Conservation (phyloP, 2,113 vertebrate genomes). For the Morone saxatilis region DNA sequence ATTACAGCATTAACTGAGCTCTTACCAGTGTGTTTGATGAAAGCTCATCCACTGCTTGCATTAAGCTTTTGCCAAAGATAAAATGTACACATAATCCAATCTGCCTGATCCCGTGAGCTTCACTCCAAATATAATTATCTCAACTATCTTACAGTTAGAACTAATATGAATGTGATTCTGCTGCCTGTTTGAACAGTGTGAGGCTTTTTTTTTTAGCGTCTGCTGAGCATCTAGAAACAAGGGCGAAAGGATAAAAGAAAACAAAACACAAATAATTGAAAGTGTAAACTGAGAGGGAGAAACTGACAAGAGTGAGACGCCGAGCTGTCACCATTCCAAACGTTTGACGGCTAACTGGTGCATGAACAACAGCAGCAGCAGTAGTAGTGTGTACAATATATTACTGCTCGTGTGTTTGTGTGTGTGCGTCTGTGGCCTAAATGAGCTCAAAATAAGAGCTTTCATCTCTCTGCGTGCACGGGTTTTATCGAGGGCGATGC, state of each 20-base stretch:
- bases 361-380: not conserved
- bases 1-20: not conserved
- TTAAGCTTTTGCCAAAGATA: not conserved
- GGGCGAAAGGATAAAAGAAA: no score
- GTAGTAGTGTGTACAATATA: not conserved
- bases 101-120: conserved; percentile 8
- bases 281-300: no score
- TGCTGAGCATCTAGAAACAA: not conserved
- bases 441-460: conserved; percentile 41
- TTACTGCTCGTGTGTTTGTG: not conserved
- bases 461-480: conserved; percentile 8
- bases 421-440: conserved; percentile 13
- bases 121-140: not conserved
- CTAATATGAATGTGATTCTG: not conserved
- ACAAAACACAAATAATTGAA: not conserved
- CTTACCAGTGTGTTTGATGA: not conserved
- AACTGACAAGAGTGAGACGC: no score
- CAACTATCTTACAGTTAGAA: not conserved
- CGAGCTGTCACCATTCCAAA: conserved; percentile 26
- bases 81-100: not conserved
- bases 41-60: not conserved
- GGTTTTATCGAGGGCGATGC: conserved; percentile 42
- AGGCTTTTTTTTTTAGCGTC: not conserved
- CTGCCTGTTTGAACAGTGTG: not conserved
- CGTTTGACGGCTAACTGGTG: conserved; percentile 22